Base-by-base conservation (phyloP, 35 echinoderm and acorn worm species). In the Acanthaster planci region DNA sequence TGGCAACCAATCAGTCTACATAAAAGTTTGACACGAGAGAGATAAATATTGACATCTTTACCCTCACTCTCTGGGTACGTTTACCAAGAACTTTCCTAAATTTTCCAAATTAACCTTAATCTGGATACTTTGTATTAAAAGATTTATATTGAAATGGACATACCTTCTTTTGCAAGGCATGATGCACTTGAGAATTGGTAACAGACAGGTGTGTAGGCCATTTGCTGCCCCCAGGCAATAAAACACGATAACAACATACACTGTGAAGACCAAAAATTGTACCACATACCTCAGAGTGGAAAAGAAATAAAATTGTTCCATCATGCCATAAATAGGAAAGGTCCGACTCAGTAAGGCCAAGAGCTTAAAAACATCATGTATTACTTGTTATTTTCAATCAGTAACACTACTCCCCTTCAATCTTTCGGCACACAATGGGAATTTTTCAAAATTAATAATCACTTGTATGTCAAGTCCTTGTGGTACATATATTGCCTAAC, bases 181-280 rank as follows among this genome's bases (percentile, higher is more conserved):
- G 5, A 89, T 82, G 12, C 40, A 26, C 26, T 67, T 80, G 0
- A 84, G 76, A 52, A 89, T 54, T 55, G 92, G 92, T 17, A 58
- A 23, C 31, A 93, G 59, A 56, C 86, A 89, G 21, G 82, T 58
- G 38, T 93, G 86, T 59, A 93, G 84, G 4, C 92, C 92, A 67
- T 75, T 68, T 18, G 75, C 82, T 19, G 92, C 92, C 56, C 86
- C 92, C 12, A 93, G 52, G 76, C 92, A 87, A 47, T 88, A 93
- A 29, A 93, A 67, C 6, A 44, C 55, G 51, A 93, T 93, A n/a
- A 93, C 87, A 72, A 93, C 56, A 60, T 93, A 93, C 57, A 93
- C 92, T 93, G 55, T 0, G 76, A 82, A 54, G 55, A 83, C 47
- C 4, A 47, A 47, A 47, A 47, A 12, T 12, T 6, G 42, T 6